A percentile compares a stretch with the other conserved stretches of the same genome.
These are phyloP conservation scores for Bhutanitis thaidina DNA, from an alignment of 2,888 invertebrate genomes.

Conservation along the genomic window DNA sequence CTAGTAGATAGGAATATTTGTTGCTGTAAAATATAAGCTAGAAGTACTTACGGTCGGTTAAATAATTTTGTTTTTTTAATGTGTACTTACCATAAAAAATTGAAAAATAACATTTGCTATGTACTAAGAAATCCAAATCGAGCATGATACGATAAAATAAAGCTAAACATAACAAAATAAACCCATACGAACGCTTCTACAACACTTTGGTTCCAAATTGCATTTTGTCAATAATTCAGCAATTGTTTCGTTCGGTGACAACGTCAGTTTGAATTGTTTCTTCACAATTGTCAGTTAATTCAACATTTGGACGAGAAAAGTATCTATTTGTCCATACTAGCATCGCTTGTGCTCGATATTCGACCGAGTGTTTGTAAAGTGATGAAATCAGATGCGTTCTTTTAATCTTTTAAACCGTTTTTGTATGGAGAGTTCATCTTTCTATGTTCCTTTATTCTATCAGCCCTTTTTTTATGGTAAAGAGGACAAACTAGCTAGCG, in stretches of 20 bases:
- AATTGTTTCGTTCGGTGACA: conserved; percentile 20
- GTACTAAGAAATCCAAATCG: conserved; percentile 38
- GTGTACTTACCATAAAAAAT: conserved; percentile 63
- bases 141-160: conserved; percentile 51
- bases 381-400: no score
- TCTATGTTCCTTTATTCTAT: no score
- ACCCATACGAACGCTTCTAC: conserved; percentile 31
- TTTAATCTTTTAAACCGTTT: no score
- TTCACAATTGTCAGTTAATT: conserved; percentile 24
- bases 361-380: no score
- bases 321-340: neutral
- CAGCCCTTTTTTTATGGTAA: no score
- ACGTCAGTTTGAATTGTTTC: conserved; percentile 15
- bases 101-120: conserved; percentile 67
- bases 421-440: no score
- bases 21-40: no score
- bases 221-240: conserved; percentile 30
- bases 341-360: no score
- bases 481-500: no score
- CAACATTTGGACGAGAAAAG: conserved; percentile 10
- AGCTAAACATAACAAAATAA: conserved; percentile 39
- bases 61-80: no score
- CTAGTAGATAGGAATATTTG: no score
- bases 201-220: conserved; percentile 20
- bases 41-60: no score